phyloP scores from a whole-genome alignment of 2,797 vertebrate genomes.

The Glossophaga mutica region DNA sequence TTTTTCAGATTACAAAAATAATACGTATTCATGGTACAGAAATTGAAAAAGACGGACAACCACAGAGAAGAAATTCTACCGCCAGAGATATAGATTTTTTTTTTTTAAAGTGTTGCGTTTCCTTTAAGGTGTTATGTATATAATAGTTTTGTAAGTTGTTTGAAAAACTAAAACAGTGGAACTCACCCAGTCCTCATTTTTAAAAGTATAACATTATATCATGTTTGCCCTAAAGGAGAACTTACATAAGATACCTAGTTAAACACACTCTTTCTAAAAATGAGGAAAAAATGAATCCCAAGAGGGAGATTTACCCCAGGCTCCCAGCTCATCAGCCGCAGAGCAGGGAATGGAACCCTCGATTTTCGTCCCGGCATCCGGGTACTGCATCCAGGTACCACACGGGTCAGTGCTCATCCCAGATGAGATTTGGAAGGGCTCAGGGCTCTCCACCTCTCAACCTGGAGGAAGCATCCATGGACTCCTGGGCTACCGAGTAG shows the following conservation, averaged over 20 bases:
- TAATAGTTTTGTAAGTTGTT: neutral
- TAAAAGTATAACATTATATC: conserved; percentile 18
- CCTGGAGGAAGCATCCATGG: neutral
- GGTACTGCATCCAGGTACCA: too few species aligned
- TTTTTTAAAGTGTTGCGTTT: neutral
- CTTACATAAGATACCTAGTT: conserved; percentile 46
- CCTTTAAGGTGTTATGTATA: neutral
- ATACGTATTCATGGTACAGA: conserved; percentile 62
- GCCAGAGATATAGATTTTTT: neutral
- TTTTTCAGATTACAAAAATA: conserved; percentile 58
- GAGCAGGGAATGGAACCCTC: neutral
- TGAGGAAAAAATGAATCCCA: conserved; percentile 36
- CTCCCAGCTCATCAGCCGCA: neutral
- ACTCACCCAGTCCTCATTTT: neutral
- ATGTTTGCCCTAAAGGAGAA: conserved; percentile 24
- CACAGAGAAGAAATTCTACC: conserved; percentile 7
- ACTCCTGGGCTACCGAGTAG: conserved; percentile 1
- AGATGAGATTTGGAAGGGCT: neutral
- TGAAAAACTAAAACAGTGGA: neutral
- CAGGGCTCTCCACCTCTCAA: neutral
- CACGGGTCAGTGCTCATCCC: neutral
- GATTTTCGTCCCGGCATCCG: neutral
- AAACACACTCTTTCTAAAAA: conserved; percentile 36
- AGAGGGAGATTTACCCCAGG: neutral
- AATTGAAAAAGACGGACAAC: conserved; percentile 48